phyloP scores from a whole-genome alignment of 1,140 invertebrate genomes.

The Ganaspis sp. region DNA sequence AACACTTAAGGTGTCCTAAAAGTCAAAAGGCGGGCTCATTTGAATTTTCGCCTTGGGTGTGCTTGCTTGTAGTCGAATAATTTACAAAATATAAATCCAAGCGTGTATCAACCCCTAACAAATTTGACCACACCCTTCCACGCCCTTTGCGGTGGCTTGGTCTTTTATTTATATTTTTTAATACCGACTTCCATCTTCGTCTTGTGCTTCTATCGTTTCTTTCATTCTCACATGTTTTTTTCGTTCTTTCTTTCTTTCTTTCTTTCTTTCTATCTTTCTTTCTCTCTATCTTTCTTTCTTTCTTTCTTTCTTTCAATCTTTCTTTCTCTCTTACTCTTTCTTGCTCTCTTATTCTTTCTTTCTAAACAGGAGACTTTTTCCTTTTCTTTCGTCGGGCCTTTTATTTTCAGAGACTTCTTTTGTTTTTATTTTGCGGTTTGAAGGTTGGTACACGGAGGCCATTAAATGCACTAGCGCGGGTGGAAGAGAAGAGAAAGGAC shows the following conservation, averaged over 20 bases:
- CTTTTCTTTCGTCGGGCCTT: constrained; percentile 21
- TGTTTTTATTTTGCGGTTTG: constrained; percentile 6
- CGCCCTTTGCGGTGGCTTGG: constrained; percentile 52
- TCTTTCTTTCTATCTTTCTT: too few species aligned
- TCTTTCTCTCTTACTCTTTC: too few species aligned
- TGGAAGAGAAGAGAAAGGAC: background rate
- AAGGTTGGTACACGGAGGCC: constrained; percentile 16
- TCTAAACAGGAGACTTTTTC: background rate
- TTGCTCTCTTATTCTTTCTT: too few species aligned
- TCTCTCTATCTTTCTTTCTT: too few species aligned
- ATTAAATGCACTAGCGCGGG: background rate
- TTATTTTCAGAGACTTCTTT: background rate
- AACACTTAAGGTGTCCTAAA: constrained; percentile 21
- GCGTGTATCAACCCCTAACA: constrained; percentile 62
- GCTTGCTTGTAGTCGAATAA: constrained; percentile 46
- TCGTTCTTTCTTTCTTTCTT: too few species aligned
- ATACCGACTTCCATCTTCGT: constrained; percentile 31
- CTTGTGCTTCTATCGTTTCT: background rate
- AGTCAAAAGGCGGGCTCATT: constrained; percentile 33
- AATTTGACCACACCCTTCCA: constrained; percentile 68
- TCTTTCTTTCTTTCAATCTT: constrained; percentile 29
- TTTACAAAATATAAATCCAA: constrained; percentile 71
- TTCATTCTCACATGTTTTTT: too few species aligned
- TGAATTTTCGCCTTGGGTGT: constrained; percentile 42
- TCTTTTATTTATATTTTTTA: constrained; percentile 35